phyloP scores from a whole-genome alignment of 2,113 vertebrate species.

The Gasterosteus aculeatus region DNA sequence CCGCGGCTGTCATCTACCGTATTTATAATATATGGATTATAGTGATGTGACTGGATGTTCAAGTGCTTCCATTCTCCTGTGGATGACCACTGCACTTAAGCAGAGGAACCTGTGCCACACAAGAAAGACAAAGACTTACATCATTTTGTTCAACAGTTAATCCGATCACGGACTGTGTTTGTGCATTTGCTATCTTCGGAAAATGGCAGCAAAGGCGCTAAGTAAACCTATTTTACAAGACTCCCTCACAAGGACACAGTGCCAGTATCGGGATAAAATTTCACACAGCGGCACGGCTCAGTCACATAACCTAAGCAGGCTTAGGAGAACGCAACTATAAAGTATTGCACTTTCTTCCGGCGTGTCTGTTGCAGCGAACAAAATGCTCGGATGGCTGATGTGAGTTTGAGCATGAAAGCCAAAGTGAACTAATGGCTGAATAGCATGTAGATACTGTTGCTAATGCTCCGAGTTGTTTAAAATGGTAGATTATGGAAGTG shows the following conservation, averaged over 20 bases:
- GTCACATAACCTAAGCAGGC: slow-evolving; percentile 83
- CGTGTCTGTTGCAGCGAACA: slow-evolving; percentile 56
- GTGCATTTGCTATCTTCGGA: slow-evolving; percentile 84
- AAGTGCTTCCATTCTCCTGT: slow-evolving; percentile 60
- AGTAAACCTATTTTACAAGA: slow-evolving; percentile 87
- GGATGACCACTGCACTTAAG: slow-evolving; percentile 80
- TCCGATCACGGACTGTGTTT: slow-evolving; percentile 84
- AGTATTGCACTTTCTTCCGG: slow-evolving; percentile 76
- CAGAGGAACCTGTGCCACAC: slow-evolving; percentile 80
- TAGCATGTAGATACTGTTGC: slow-evolving; percentile 69
- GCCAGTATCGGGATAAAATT: slow-evolving; percentile 83
- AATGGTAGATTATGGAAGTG: slow-evolving; percentile 78
- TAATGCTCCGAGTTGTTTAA: slow-evolving; percentile 75
- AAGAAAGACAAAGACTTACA: slow-evolving; percentile 86
- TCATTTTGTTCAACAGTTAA: slow-evolving; percentile 84
- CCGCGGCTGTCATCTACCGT: slow-evolving; percentile 65
- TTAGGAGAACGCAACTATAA: slow-evolving; percentile 79
- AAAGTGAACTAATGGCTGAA: slow-evolving; percentile 74
- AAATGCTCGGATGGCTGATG: slow-evolving; percentile 61
- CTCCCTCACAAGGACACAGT: slow-evolving; percentile 82
- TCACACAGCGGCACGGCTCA: slow-evolving; percentile 82
- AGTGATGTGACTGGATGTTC: slow-evolving; percentile 60
- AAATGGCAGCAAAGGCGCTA: slow-evolving; percentile 83
- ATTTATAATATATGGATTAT: slow-evolving; percentile 66
- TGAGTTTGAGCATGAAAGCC: slow-evolving; percentile 64